A percentile compares a stretch with the other conserved stretches of the same genome.
phyloP scores from a whole-genome alignment of 2,797 vertebrate genomes.

The Chelidonichthys spinosus region DNA sequence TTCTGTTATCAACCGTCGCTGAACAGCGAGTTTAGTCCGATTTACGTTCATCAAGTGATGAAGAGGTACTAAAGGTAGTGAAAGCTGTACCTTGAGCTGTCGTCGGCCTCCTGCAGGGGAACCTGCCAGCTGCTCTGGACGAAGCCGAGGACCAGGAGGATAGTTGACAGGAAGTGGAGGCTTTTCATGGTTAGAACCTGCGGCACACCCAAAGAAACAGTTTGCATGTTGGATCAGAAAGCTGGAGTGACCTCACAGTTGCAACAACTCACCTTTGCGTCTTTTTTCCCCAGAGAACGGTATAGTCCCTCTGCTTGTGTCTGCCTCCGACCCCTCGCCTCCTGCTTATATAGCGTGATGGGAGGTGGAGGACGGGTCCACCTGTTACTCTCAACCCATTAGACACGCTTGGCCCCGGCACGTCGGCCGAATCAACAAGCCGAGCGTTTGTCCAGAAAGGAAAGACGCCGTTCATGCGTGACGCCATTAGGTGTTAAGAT shows the following conservation, averaged over 20 bases:
- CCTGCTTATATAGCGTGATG: conserved; percentile 71
- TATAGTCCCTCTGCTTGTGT: conserved; percentile 59
- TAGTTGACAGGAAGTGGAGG: conserved; percentile 85
- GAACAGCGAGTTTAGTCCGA: neutral
- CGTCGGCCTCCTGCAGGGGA: conserved; percentile 87
- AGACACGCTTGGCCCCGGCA: conserved; percentile 58
- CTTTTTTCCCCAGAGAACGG: conserved; percentile 24
- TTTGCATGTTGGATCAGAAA: neutral
- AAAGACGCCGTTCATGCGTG: conserved; percentile 68
- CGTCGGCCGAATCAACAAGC: conserved; percentile 56
- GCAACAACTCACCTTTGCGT: conserved; percentile 61
- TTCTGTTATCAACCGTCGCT: no score
- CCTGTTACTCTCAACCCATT: conserved; percentile 84
- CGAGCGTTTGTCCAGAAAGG: conserved; percentile 68
- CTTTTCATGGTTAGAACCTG: conserved; percentile 86
- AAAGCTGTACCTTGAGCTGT: conserved; percentile 87
- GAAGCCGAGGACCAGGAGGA: conserved; percentile 88
- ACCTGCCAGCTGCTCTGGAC: conserved; percentile 91
- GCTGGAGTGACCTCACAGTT: neutral
- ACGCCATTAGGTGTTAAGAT: conserved; percentile 81
- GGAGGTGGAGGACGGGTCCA: conserved; percentile 41
- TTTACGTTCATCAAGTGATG: neutral
- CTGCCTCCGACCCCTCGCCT: conserved; percentile 46
- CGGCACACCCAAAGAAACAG: neutral
- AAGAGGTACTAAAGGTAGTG: neutral